These are phyloP conservation scores for Scaptomyza reducta DNA, from an alignment of 2,888 invertebrate species.

Conservation along the genomic window DNA sequence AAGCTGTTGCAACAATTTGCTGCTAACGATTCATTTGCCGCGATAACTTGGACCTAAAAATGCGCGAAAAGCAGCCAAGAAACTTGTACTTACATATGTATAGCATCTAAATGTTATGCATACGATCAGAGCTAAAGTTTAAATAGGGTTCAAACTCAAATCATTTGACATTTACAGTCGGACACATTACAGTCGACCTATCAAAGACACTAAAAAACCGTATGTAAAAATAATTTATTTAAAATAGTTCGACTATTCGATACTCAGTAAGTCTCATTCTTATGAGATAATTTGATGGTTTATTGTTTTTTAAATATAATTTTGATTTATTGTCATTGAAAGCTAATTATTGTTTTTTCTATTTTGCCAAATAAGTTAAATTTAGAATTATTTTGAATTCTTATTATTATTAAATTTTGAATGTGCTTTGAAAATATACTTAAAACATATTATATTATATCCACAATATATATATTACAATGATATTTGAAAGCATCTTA, in stretches of 20 bases:
- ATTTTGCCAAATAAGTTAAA: too few relatives aligned
- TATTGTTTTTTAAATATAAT: too few relatives aligned
- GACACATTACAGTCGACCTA: constrained; percentile 42
- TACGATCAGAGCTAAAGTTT: constrained; percentile 34
- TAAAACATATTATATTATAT: too few relatives aligned
- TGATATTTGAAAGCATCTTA: too few relatives aligned
- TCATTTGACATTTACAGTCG: constrained; percentile 47
- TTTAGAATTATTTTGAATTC: too few relatives aligned
- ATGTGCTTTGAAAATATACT: too few relatives aligned
- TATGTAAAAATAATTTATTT: not conserved
- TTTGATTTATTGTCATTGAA: too few relatives aligned
- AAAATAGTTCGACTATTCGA: not conserved
- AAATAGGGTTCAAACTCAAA: constrained; percentile 27
- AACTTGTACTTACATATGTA: constrained; percentile 22
- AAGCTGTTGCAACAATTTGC: constrained; percentile 75
- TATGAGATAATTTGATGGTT: too few relatives aligned
- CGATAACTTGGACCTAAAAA: constrained; percentile 61
- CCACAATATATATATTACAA: too few relatives aligned
- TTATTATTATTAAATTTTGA: too few relatives aligned
- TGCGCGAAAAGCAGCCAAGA: constrained; percentile 23
- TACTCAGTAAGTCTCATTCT: too few relatives aligned
- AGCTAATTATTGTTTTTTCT: too few relatives aligned
- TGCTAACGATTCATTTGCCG: constrained; percentile 57
- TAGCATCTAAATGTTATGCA: constrained; percentile 26
- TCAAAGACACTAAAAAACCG: constrained; percentile 10